Evolutionary conservation across 2,888 invertebrate species (phyloP), one percentile per base, ranked within the genome.

Genomic region (Cephus pygmeus): DNA sequence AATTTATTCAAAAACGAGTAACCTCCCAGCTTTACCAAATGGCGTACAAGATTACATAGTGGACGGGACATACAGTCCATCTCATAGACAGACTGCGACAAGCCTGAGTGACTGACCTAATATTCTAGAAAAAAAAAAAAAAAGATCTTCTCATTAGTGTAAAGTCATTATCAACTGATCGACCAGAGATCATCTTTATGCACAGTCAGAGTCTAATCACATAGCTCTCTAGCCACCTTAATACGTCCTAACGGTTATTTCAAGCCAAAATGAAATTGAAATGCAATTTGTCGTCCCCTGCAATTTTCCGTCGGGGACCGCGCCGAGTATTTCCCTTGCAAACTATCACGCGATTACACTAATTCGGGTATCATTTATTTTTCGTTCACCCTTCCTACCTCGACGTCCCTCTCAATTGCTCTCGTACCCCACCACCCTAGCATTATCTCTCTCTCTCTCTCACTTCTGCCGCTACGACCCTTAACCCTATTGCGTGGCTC

Each of bases 321-420:
- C 83, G 84, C 71, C 83, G 83, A 81, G 80, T 84, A 88, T 90
- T 90, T 88, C 90, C 89, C 89, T 88, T 85, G 87, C 87, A 89
- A 90, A 89, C 89, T 89, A 87, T 89, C 89, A 89, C 88, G 85
- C 89, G 90, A 91, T 91, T 91, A 91, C 87, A 87, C 89, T 91
- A 91, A 91, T 91, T 90, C 88, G 86, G 88, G 84, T 90, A 91
- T 91, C 90, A 89, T 91, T 91, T 91, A 91, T 90, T 90, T 90
- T 91, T 89, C 88, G 88, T 89, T 87, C 88, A 85, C 88, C 88
- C 89, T 87, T 88, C 85, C 75, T 36, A n/a, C 33, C 74, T 36
- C 69, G 75, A 75, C 40, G 75, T 76, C 56, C 73, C 56, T 71
- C 69, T 75, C 74, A 33, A 81, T 83, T 33, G 71, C 82, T 81